Conservation (phyloP, 2,797 vertebrate species). For the Squalus acanthias region DNA sequence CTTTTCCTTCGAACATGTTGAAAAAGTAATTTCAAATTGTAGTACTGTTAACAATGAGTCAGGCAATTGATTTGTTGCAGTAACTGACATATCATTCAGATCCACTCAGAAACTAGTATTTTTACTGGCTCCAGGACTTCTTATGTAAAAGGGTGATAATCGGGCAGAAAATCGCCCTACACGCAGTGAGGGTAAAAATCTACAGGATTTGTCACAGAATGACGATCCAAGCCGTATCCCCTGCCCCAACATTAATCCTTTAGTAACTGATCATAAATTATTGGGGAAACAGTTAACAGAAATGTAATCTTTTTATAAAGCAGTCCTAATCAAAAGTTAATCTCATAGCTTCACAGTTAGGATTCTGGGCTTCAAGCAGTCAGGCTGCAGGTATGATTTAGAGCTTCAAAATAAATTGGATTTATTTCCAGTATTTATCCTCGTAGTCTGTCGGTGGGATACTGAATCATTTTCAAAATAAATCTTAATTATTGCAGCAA, state of each 20-base stretch:
- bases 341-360: background rate
- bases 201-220: background rate
- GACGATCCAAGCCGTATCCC: background rate
- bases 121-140: background rate
- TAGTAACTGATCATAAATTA: background rate
- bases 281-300: background rate
- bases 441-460: background rate
- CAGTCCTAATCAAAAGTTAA: conserved; percentile 35
- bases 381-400: background rate
- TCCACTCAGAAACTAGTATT: background rate
- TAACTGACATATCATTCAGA: background rate
- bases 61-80: background rate
- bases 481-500: background rate
- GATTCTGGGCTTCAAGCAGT: background rate
- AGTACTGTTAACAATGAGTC: background rate
- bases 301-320: background rate
- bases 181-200: background rate
- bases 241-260: background rate
- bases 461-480: background rate
- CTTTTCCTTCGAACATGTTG: background rate
- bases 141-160: background rate
- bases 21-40: background rate
- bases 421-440: background rate
- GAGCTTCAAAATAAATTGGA: background rate
- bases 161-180: background rate